phyloP scores from a whole-genome alignment of 53 echinoderm and acorn worm species.

The Astropecten irregularis region DNA sequence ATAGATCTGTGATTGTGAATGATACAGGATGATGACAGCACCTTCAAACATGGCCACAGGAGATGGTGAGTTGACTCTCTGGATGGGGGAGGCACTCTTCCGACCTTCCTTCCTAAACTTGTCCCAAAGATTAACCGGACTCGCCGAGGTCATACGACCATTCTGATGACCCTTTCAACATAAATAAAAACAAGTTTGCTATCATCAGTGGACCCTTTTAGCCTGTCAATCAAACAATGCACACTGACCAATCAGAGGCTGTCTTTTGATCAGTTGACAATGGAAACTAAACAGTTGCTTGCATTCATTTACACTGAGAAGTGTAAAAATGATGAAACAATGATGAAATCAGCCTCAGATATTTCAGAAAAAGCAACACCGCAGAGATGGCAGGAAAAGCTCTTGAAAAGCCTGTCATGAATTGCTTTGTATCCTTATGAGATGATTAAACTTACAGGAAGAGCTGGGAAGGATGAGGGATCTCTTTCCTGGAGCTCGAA shows the following conservation, averaged over 20 bases:
- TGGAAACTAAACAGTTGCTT: neutral
- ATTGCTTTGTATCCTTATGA: too few species aligned
- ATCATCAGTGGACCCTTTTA: neutral
- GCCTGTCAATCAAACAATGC: too few species aligned
- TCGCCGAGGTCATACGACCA: constrained; percentile 21
- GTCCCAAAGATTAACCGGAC: constrained; percentile 58
- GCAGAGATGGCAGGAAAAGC: too few species aligned
- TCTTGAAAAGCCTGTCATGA: too few species aligned
- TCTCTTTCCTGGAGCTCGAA: constrained; percentile 81
- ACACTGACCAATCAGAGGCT: too few species aligned
- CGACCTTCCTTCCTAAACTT: constrained; percentile 59
- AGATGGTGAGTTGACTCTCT: constrained; percentile 61
- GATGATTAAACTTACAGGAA: constrained; percentile 67
- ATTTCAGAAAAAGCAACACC: too few species aligned
- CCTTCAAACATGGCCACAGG: constrained; percentile 58
- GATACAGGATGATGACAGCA: neutral
- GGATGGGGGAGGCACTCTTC: constrained; percentile 69
- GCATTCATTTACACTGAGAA: neutral
- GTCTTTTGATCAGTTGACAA: neutral
- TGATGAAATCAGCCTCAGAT: too few species aligned
- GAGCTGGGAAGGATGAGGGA: constrained; percentile 64
- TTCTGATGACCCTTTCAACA: constrained; percentile 15
- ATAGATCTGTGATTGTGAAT: too few species aligned
- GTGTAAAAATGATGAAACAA: too few species aligned
- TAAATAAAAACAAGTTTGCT: neutral